Evolutionary conservation across 2,113 vertebrate species (phyloP), one percentile per base, ranked within the genome.

Genomic region (Sander vitreus): DNA sequence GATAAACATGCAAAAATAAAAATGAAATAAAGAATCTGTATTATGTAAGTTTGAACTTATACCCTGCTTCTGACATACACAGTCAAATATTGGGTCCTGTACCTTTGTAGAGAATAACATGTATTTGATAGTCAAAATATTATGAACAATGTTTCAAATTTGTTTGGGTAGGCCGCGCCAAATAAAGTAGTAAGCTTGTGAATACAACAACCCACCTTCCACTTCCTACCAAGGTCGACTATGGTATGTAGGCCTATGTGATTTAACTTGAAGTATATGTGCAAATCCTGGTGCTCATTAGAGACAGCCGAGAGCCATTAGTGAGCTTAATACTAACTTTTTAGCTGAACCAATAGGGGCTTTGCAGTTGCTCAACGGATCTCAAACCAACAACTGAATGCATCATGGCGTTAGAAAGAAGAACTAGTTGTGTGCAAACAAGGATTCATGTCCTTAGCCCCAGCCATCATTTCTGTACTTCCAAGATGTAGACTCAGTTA

Each of bases 321-420:
- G 45, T 39, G 12, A 76, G 70, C 43, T 33, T 11, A 51, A 62
- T 5, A 67, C 5, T 48, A 71, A 75, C 55, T 68, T 54, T 23
- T 33, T 58, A 23, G 30, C 12, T 63, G 13, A 69, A 23, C 19
- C 5, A 50, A 50, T 5, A 67, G 27, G 60, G 36, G 39, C 47
- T 14, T 3, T 68, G 15, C 21, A 68, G 62, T 36, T 21, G 21
- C 25, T 62, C 11, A 77, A 48, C 21, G 64, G 25, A 48, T 36
- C 14, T 54, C 21, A 36, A 30, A 53, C 19, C 21, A 27, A 65
- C 15, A 53, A 81, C 4, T 0, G 1, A 25, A 54, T 3, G 1
- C 36, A 58, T 53, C 6, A 33, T 14, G 7, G 30, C 51, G 48
- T 21, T 65, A 12, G 5, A 48, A n/a, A 6, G n/a, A 60, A 36